A percentile compares a stretch with the other conserved stretches of the same genome.
phyloP scores from a whole-genome alignment of 2,113 vertebrate species.

The Cygnus buccinator region DNA sequence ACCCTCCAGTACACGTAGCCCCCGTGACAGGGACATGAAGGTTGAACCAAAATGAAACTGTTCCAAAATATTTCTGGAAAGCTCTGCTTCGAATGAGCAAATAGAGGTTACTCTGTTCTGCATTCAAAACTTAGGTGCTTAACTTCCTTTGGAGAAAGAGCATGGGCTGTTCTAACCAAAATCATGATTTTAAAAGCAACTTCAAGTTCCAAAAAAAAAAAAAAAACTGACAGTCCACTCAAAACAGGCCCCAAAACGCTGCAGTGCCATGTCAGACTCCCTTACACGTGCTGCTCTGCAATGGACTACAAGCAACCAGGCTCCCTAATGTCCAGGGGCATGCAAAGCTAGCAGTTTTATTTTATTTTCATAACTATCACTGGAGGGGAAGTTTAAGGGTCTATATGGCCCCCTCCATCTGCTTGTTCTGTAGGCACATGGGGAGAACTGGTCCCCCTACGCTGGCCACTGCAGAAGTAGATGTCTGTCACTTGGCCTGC shows the following conservation, averaged over 20 bases:
- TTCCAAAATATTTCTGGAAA: background rate
- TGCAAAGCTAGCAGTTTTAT: background rate
- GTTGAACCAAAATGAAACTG: background rate
- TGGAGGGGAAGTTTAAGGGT: background rate
- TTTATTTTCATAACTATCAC: background rate
- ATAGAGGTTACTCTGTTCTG: background rate
- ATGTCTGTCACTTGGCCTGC: background rate
- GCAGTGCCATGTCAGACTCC: accelerated
- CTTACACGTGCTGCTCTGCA: background rate
- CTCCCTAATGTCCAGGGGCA: accelerated
- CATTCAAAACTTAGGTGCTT: background rate
- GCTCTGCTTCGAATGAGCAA: background rate
- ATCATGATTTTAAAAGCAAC: background rate
- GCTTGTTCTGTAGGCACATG: accelerated
- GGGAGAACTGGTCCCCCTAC: background rate
- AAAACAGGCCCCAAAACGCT: background rate
- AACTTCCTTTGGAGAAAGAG: background rate
- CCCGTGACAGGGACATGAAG: background rate
- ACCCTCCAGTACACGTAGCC: background rate
- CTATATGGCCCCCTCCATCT: background rate
- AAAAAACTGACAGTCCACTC: no score
- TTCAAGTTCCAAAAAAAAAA: background rate
- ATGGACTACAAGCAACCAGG: background rate
- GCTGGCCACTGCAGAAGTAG: background rate
- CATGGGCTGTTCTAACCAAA: background rate